Conservation (phyloP, 1,140 invertebrate species). For the Cardiocondyla obscurior region DNA sequence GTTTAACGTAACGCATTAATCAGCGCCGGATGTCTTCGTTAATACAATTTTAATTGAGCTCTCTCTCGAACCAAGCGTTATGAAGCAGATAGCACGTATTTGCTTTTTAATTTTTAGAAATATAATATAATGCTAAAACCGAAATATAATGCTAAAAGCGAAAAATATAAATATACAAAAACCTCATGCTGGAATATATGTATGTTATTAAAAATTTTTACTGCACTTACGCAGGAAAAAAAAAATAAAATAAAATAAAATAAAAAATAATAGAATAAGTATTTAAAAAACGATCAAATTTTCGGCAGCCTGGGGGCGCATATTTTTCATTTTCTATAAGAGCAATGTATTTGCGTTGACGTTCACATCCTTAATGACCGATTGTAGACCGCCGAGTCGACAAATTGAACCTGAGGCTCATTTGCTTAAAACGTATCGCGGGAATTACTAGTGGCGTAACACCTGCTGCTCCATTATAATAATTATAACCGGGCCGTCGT, state of each 20-base stretch:
- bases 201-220: no score
- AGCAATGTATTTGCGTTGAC: constrained; percentile 2
- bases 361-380: constrained; percentile 74
- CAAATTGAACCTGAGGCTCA: constrained; percentile 79
- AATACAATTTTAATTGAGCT: not conserved
- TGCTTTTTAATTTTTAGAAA: no score
- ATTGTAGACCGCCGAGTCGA: constrained; percentile 72
- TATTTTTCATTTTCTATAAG: constrained; percentile 39
- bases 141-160: no score
- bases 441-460: constrained; percentile 68
- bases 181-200: no score
- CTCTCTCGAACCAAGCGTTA: not conserved
- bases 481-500: constrained; percentile 77
- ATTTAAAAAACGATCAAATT: constrained; percentile 51
- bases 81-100: not conserved
- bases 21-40: not conserved
- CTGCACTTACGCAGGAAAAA: not conserved
- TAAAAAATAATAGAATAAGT: not conserved
- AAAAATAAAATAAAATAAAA: no score
- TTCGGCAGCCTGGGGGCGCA: constrained; percentile 28
- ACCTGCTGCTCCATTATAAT: constrained; percentile 82
- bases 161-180: no score
- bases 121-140: no score
- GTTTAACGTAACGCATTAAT: constrained; percentile 9
- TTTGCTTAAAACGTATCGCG: constrained; percentile 80